Conservation (phyloP, 2,888 invertebrate species). For the Matsumyia berberina region DNA sequence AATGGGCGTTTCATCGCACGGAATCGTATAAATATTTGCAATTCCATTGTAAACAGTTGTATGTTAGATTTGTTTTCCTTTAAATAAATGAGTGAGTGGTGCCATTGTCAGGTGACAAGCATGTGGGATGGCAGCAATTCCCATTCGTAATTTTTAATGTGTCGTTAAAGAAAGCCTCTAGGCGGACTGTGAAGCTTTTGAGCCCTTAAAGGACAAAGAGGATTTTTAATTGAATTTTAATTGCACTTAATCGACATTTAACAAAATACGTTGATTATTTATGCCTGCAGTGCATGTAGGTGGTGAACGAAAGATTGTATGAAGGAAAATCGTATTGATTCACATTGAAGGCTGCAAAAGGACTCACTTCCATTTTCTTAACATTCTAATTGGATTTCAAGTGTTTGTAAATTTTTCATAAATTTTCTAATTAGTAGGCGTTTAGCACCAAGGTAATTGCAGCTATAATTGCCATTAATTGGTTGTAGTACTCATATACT, state of each 20-base stretch:
- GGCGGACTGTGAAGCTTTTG: background rate
- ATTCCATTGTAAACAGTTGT: background rate
- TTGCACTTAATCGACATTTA: conserved; percentile 42
- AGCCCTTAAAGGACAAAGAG: background rate
- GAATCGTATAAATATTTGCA: background rate
- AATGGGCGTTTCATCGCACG: background rate
- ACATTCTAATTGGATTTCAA: background rate
- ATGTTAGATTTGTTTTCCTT: no score
- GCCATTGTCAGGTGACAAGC: background rate
- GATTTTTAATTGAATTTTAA: conserved; percentile 52
- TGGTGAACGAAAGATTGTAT: conserved; percentile 18
- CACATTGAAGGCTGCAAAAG: background rate
- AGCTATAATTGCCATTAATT: no score
- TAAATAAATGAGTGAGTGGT: background rate
- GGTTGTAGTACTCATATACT: no score
- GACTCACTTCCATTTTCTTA: no score
- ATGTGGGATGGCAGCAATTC: conserved; percentile 33
- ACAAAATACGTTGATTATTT: background rate
- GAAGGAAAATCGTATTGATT: conserved; percentile 16
- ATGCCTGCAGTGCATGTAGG: background rate
- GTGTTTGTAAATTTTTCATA: no score
- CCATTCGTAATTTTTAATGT: conserved; percentile 46
- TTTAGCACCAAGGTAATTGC: no score
- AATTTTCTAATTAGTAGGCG: no score
- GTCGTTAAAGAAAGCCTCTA: conserved; percentile 1